phyloP scores from a whole-genome alignment of 2,888 invertebrate genomes.

The Nymphalis polychloros region DNA sequence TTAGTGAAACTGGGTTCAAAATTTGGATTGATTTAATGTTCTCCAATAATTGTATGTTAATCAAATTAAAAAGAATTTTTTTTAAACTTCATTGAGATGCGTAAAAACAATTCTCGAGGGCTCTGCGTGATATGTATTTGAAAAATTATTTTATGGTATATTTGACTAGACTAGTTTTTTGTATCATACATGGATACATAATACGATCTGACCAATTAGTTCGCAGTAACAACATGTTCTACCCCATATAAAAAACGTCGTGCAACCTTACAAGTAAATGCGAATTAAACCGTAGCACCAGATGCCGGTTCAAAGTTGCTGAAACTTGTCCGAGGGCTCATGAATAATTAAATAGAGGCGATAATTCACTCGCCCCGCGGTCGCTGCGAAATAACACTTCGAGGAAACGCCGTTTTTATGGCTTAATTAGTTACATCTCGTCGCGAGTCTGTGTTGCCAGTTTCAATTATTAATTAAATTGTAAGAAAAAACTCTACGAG shows the following conservation, averaged over 20 bases:
- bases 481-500: background rate
- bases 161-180: too few relatives aligned
- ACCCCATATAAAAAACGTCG: constrained; percentile 12
- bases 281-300: constrained; percentile 68
- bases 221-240: background rate
- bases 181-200: background rate
- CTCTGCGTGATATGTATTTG: too few relatives aligned
- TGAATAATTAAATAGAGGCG: constrained; percentile 76
- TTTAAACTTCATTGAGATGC: too few relatives aligned
- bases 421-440: constrained; percentile 73
- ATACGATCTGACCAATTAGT: background rate
- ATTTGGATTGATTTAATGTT: too few relatives aligned
- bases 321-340: constrained; percentile 65
- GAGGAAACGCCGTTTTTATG: constrained; percentile 68
- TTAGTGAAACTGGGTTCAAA: too few relatives aligned
- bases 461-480: constrained; percentile 2
- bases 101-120: too few relatives aligned
- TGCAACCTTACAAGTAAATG: constrained; percentile 45
- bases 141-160: too few relatives aligned
- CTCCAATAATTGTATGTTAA: too few relatives aligned
- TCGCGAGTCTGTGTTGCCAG: constrained; percentile 25
- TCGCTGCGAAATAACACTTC: constrained; percentile 59
- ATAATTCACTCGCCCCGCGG: constrained; percentile 65
- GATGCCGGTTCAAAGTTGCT: constrained; percentile 63
- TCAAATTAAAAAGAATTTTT: too few relatives aligned